Conservation (phyloP, 2,113 vertebrate species). For the Anolis sagrei region DNA sequence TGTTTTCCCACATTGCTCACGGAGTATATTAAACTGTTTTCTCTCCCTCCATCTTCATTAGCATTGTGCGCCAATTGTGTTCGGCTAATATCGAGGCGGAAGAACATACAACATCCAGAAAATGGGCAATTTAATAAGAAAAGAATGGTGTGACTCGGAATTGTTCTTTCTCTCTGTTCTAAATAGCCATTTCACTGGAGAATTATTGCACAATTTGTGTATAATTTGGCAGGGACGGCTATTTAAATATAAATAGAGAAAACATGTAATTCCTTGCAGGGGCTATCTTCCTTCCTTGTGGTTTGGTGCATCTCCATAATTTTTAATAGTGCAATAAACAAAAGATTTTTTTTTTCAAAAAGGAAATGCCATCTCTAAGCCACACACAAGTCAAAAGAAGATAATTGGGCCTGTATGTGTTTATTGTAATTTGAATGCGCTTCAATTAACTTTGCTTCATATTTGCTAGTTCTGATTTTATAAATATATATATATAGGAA, state of each 20-base stretch:
- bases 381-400: slow-evolving; percentile 76
- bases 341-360: slow-evolving; percentile 66
- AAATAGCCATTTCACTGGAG: slow-evolving; percentile 81
- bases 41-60: slow-evolving; percentile 77
- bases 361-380: slow-evolving; percentile 69
- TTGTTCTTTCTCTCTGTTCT: slow-evolving; percentile 69
- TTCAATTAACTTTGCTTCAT: slow-evolving; percentile 83
- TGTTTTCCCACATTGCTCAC: slow-evolving; percentile 53
- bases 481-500: slow-evolving; percentile 69
- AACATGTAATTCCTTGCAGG: slow-evolving; percentile 76
- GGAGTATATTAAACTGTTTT: slow-evolving; percentile 67
- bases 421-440: slow-evolving; percentile 80
- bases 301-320: slow-evolving; percentile 71
- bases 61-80: slow-evolving; percentile 72
- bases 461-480: slow-evolving; percentile 72
- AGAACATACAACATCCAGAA: slow-evolving; percentile 67
- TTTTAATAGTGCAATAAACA: slow-evolving; percentile 80
- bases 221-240: slow-evolving; percentile 81
- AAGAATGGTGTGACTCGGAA: slow-evolving; percentile 75
- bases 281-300: slow-evolving; percentile 73
- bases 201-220: slow-evolving; percentile 80
- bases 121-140: slow-evolving; percentile 84
- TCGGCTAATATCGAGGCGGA: slow-evolving; percentile 63
- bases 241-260: slow-evolving; percentile 87
- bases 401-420: slow-evolving; percentile 77